These are phyloP conservation scores for Apolygus lucorum DNA, from an alignment of 1,140 invertebrate genomes.

Conservation along the genomic window DNA sequence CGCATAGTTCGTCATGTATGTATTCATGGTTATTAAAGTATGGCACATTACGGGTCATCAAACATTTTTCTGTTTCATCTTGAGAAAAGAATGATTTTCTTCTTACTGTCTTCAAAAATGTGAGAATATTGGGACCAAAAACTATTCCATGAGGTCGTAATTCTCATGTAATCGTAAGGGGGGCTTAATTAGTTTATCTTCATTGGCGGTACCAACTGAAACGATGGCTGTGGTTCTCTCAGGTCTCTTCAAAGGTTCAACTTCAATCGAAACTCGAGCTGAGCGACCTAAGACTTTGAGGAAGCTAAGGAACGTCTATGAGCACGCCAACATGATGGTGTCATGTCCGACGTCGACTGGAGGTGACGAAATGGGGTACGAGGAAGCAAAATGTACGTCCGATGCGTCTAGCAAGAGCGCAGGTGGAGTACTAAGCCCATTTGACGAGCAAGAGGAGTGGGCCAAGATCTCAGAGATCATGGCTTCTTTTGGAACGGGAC, in stretches of 20 bases:
- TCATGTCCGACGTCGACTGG: conserved; percentile 27
- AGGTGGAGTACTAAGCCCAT: conserved; percentile 66
- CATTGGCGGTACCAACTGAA: too few relatives aligned
- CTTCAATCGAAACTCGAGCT: conserved; percentile 36
- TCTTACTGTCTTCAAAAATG: too few relatives aligned
- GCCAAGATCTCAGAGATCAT: conserved; percentile 91
- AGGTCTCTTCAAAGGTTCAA: conserved; percentile 35
- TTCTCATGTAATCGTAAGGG: too few relatives aligned
- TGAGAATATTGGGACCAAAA: too few relatives aligned
- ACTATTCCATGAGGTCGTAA: too few relatives aligned
- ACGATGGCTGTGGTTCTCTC: too few relatives aligned
- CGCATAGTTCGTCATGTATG: too few relatives aligned
- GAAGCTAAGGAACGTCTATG: conserved; percentile 51
- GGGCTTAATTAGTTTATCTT: too few relatives aligned
- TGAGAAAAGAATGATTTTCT: too few relatives aligned
- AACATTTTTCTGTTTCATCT: too few relatives aligned
- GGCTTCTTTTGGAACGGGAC: conserved; percentile 75
- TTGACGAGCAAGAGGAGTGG: conserved; percentile 90
- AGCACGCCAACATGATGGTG: conserved; percentile 35
- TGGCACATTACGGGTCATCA: too few relatives aligned
- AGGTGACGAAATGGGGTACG: neutral
- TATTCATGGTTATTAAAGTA: too few relatives aligned
- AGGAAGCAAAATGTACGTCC: conserved; percentile 11
- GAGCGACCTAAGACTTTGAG: conserved; percentile 64
- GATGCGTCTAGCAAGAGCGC: conserved; percentile 45